phyloP scores from a whole-genome alignment of 2,888 invertebrate species.

The Cryptosula pallasiana region DNA sequence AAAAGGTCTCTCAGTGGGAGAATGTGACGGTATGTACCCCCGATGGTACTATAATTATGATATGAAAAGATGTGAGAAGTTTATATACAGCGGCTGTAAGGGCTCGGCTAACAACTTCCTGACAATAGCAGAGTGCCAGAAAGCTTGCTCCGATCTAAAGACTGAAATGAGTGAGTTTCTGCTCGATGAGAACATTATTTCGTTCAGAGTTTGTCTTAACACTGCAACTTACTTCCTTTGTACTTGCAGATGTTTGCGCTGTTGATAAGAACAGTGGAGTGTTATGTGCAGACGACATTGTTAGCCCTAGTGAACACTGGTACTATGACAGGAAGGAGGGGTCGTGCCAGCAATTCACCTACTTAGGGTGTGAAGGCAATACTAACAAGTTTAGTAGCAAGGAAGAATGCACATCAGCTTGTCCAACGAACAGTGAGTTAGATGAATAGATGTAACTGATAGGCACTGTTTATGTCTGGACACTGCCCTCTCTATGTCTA shows the following conservation, averaged over 20 bases:
- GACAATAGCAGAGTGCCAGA: background rate
- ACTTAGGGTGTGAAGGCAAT: slow-evolving; percentile 30
- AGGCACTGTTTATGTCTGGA: no score
- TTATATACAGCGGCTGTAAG: slow-evolving; percentile 65
- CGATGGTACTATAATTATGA: slow-evolving; percentile 74
- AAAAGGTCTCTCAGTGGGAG: background rate
- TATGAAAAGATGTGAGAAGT: slow-evolving; percentile 66
- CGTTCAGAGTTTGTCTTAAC: no score
- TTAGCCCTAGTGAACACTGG: slow-evolving; percentile 21
- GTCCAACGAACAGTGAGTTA: no score
- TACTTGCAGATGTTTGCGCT: background rate
- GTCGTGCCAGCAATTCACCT: slow-evolving; percentile 28
- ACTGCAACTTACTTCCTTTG: background rate
- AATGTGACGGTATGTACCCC: slow-evolving; percentile 28
- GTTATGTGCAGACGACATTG: background rate
- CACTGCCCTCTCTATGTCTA: no score
- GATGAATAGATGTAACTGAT: no score
- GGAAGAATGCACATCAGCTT: slow-evolving; percentile 27
- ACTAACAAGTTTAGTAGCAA: slow-evolving; percentile 28
- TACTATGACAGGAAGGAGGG: slow-evolving; percentile 27
- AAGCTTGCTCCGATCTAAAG: no score
- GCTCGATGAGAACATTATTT: no score
- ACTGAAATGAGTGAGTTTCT: no score
- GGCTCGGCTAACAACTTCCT: slow-evolving; percentile 5
- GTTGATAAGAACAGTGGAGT: background rate